Evolutionary conservation across 2,888 invertebrate species (phyloP).

Genomic region (Oxytorus armatus): DNA sequence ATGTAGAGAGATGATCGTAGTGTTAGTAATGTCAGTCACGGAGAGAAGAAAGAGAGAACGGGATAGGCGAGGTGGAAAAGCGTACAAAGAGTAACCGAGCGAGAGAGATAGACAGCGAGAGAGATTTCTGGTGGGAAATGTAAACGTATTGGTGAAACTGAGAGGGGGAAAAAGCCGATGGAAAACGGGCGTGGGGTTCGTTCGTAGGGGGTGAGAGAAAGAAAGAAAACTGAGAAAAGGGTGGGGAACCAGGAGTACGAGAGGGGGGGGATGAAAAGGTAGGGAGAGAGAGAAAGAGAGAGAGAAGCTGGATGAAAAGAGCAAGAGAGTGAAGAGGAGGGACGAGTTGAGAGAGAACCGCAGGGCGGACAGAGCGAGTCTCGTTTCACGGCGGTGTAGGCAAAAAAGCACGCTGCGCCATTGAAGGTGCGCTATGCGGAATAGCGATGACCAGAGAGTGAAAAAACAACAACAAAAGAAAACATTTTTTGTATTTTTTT

Average conservation of each 20-base stretch:
- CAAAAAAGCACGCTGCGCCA: constrained; percentile 75
- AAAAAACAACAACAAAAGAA: constrained; percentile 43
- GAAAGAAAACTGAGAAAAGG: constrained; percentile 25
- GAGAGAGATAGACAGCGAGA: constrained; percentile 65
- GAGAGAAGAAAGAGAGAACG: constrained; percentile 63
- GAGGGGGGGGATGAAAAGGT: constrained; percentile 47
- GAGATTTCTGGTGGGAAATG: constrained; percentile 37
- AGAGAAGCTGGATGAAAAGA: constrained; percentile 50
- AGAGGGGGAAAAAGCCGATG: constrained; percentile 74
- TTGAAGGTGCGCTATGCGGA: constrained; percentile 71
- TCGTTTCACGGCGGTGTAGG: constrained; percentile 79
- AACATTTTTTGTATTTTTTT: constrained; percentile 58
- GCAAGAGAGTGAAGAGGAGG: constrained; percentile 52
- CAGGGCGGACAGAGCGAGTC: too few relatives aligned
- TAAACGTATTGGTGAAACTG: constrained; percentile 41
- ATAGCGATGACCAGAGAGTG: constrained; percentile 76
- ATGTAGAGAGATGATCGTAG: constrained; percentile 12
- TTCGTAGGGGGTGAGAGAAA: constrained; percentile 26
- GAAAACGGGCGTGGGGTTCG: constrained; percentile 74
- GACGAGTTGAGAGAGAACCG: constrained; percentile 65
- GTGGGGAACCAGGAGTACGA: constrained; percentile 34
- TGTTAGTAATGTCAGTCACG: constrained; percentile 24
- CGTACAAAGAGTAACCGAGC: constrained; percentile 41
- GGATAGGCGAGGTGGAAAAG: constrained; percentile 15
- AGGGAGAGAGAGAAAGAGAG: constrained; percentile 36